Evolutionary conservation across 2,888 invertebrate species (phyloP), one percentile per base, ranked within the genome.

Genomic region (Leuctra nigra): DNA sequence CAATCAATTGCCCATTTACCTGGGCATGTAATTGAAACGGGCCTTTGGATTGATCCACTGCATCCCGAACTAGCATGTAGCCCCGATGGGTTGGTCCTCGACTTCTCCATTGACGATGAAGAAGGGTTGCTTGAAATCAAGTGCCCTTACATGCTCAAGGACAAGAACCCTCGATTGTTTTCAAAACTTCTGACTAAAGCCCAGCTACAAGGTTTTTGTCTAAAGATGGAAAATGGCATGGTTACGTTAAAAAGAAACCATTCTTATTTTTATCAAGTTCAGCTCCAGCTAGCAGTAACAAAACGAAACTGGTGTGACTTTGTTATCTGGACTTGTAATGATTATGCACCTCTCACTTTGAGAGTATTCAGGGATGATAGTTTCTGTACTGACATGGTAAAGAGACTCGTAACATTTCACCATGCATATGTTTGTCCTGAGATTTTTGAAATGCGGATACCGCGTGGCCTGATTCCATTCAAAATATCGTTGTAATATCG

Each of bases 1-100:
- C n/a, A n/a, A n/a, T n/a, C n/a, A n/a, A n/a, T n/a, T n/a, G n/a
- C n/a, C n/a, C n/a, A n/a, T n/a, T n/a, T n/a, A n/a, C 13, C 13
- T 4, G 11, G 33, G 2, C 18, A 52, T 16, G 35, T 33, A n/a
- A 2, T 35, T 18, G 35, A 33, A 33, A 52, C 35, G 20, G 52
- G 52, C 2, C 13, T 33, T 4, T 52, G 52, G 52, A 14, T 52
- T 2, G 33, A 52, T 33, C 35, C 52, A 33, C 2, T 4, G 7
- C 14, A n/a, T 35, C 52, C 52, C 9, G 35, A 52, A n/a, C 35
- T 52, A 11, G 35, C 52, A 2, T 52, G 52, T 33, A 52, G 52
- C n/a, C 52, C 52, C 6, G 52, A 52, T 33, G 52, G 16, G 6
- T 16, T 52, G 4, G 13, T 33, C 6, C 6, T 52, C 6, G 38